Conservation (phyloP, 2,888 invertebrate species). For the Dendrolimus pini region DNA sequence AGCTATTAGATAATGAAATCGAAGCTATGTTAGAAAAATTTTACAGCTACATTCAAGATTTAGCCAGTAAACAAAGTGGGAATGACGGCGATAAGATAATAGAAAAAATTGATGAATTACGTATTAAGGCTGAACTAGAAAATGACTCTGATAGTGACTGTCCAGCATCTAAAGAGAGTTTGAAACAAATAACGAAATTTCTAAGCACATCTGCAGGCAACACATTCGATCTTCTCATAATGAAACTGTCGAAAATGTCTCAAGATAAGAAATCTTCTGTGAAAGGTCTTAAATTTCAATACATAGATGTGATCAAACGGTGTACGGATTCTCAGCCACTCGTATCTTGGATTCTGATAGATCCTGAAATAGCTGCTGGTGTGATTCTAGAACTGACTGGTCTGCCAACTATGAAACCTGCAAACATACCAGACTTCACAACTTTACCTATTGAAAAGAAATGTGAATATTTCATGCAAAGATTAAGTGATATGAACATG, state of each 20-base stretch:
- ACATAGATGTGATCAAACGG: slow-evolving; percentile 49
- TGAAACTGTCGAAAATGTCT: slow-evolving; percentile 50
- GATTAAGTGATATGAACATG: slow-evolving; percentile 48
- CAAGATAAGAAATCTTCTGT: slow-evolving; percentile 49
- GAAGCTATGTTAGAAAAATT: slow-evolving; percentile 57
- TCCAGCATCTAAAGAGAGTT: slow-evolving; percentile 39
- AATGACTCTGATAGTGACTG: slow-evolving; percentile 37
- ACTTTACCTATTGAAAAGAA: slow-evolving; percentile 39
- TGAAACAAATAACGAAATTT: slow-evolving; percentile 47
- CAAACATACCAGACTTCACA: slow-evolving; percentile 39
- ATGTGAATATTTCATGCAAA: slow-evolving; percentile 47
- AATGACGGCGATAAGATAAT: slow-evolving; percentile 43
- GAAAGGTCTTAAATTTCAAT: slow-evolving; percentile 55
- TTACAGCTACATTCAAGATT: slow-evolving; percentile 51
- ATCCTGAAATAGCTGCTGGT: slow-evolving; percentile 50
- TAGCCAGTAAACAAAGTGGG: slow-evolving; percentile 40
- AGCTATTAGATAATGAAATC: slow-evolving; percentile 52
- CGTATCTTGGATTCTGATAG: slow-evolving; percentile 43
- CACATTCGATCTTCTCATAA: slow-evolving; percentile 54
- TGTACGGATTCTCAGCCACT: slow-evolving; percentile 54
- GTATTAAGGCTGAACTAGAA: slow-evolving; percentile 25
- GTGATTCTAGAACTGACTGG: slow-evolving; percentile 57
- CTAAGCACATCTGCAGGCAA: slow-evolving; percentile 46
- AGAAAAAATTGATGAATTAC: slow-evolving; percentile 47
- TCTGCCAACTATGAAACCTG: slow-evolving; percentile 36